Base-by-base conservation (phyloP, 64 coral and sea anemone genomes). In the Montipora foliosa region DNA sequence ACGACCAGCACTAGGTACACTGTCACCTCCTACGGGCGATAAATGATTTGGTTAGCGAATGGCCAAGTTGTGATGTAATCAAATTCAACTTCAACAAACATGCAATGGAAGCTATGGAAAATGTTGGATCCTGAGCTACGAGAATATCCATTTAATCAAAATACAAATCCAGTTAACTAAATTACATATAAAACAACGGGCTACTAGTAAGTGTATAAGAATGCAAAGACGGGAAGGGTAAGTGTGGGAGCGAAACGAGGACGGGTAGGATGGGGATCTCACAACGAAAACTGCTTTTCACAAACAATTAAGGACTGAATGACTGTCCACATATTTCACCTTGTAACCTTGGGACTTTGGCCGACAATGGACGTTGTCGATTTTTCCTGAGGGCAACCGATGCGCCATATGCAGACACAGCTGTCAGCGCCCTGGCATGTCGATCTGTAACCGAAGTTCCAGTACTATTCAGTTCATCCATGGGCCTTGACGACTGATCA, bases 371-470 rank as follows among this genome's bases (percentile, higher is more conserved):
- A 10, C 98, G 84, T 44, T 92, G 92, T 16, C 87, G 84, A 12
- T 53, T 77, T 62, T 89, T 96, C 71, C 94, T 96, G 3, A 96
- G 73, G 60, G 95, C 98, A 16, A 99, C 78, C 9, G 98, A 99
- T 15, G 89, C 22, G 11, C 98, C 98, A 90, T 99, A 99, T 5
- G 98, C 92, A 13, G 95, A 92, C 19, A 95, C 94, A 19, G 98
- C 95, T 37, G 96, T 95, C 1, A 92, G 16, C 25, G 83, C 69
- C 17, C 84, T 53, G 29, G 20, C 58, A 55, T 95, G 93, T 66
- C 89, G 86, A 53, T 97, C 96, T 45, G 49, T 81, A 13, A 90
- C 49, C 73, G 76, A 24, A 49, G 88, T 74, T 8, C 72, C 90
- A 17, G 92, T 94, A 20, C 64, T 72, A 49, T 78, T 91, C n/a